These are phyloP conservation scores for Paracentrotus lividus DNA, from an alignment of 53 echinoderm and acorn worm species.

Conservation along the genomic window DNA sequence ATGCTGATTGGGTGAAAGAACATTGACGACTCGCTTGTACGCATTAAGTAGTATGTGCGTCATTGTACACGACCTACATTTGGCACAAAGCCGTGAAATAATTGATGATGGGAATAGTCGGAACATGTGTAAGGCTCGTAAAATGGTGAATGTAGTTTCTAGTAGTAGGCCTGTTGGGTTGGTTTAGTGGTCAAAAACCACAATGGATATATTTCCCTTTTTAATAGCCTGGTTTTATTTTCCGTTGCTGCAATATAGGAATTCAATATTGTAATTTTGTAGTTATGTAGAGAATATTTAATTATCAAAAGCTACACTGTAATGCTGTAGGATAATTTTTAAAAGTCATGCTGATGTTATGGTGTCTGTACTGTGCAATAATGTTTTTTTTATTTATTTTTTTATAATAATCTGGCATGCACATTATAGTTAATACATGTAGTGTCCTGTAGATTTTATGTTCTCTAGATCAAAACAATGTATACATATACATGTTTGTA, in stretches of 20 bases:
- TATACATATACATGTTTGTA: background rate
- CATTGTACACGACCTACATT: constrained; percentile 23
- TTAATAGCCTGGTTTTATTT: background rate
- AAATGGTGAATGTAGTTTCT: background rate
- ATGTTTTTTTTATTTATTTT: too few relatives aligned
- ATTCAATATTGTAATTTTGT: too few relatives aligned
- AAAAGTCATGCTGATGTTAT: too few relatives aligned
- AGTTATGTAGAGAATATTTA: too few relatives aligned
- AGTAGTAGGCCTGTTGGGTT: background rate
- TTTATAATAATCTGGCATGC: too few relatives aligned
- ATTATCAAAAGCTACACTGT: too few relatives aligned
- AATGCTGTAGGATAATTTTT: too few relatives aligned
- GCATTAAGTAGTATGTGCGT: background rate
- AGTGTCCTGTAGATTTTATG: background rate
- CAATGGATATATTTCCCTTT: background rate
- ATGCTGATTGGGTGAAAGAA: background rate
- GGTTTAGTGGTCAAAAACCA: constrained; percentile 25
- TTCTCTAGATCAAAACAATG: background rate
- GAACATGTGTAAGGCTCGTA: background rate
- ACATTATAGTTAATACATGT: too few relatives aligned
- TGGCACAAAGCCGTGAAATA: constrained; percentile 21
- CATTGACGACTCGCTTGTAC: background rate
- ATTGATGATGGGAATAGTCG: background rate
- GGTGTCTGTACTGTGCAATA: too few relatives aligned
- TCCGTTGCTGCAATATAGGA: background rate